phyloP scores from a whole-genome alignment of 2,888 invertebrate species.

The Acronicta leporina region DNA sequence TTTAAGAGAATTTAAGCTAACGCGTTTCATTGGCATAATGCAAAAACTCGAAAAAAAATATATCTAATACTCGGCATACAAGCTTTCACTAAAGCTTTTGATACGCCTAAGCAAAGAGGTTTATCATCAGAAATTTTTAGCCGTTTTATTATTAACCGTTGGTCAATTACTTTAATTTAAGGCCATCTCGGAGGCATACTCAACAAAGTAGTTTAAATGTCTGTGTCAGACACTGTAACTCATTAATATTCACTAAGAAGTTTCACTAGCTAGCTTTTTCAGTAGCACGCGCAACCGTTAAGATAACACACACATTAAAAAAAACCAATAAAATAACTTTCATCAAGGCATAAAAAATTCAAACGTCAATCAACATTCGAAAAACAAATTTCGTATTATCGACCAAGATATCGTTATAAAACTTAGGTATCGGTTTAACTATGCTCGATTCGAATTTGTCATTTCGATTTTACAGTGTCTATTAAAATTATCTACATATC shows the following conservation, averaged over 20 bases:
- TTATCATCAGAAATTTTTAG: too few relatives aligned
- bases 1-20: too few relatives aligned
- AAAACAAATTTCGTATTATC: slow-evolving; percentile 60
- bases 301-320: slow-evolving; percentile 41
- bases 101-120: too few relatives aligned
- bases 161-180: too few relatives aligned
- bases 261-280: slow-evolving; percentile 26
- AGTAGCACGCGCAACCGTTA: slow-evolving; percentile 34
- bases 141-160: too few relatives aligned
- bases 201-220: not conserved
- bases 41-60: too few relatives aligned
- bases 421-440: slow-evolving; percentile 56
- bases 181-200: too few relatives aligned
- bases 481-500: slow-evolving; percentile 78
- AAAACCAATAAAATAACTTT: slow-evolving; percentile 34
- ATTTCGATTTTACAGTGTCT: slow-evolving; percentile 73
- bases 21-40: too few relatives aligned
- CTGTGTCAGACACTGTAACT: not conserved
- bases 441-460: slow-evolving; percentile 63
- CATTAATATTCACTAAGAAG: slow-evolving; percentile 3
- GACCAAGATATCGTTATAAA: slow-evolving; percentile 66
- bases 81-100: too few relatives aligned
- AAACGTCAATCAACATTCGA: slow-evolving; percentile 52
- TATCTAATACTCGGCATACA: too few relatives aligned
- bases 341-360: slow-evolving; percentile 39